Base-by-base conservation (phyloP, 2,113 vertebrate genomes). In the Scopus umbretta region DNA sequence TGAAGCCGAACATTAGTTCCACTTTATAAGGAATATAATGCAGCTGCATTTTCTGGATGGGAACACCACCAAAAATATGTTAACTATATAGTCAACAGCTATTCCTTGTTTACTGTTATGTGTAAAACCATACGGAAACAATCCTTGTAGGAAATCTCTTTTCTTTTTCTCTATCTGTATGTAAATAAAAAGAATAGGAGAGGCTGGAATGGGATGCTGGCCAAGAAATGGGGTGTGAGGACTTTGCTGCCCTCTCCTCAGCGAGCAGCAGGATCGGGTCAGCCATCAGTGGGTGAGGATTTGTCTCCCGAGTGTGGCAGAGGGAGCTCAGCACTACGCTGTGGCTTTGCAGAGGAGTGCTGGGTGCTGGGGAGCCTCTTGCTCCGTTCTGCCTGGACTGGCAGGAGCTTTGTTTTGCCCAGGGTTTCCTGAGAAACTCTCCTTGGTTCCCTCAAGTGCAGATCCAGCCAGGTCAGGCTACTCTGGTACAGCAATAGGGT, bases 11-110 rank as follows among this genome's bases (percentile, higher is more conserved):
- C 70, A 50, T 94, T 82, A 82, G 94, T 92, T 97, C 91, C 78
- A 91, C 86, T 97, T 94, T 95, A 95, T 94, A 74, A 79, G 87
- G 92, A 97, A 88, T 91, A 96, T 67, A 97, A 82, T 62, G 81
- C 97, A 97, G 95, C 94, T 97, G 96, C 91, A 94, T 92, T 94
- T 97, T 92, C 91, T 96, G 95, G 95, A 97, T 79, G 83, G 80
- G 74, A 97, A 73, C 73, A 72, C 20, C 91, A 94, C 91, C 80
- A 96, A 58, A 97, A 97, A 63, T 87, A 85, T 91, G 80, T 92
- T 97, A 95, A 94, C 86, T 74, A 19, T 89, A 94, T 16, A 92
- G 88, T 50, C 5, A 1, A 88, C 91, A 94, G 91, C 88, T 92
- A 90, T 36, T 89, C 73, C 80, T 92, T 97, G 76, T 97, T 97